Evolutionary conservation across 2,888 invertebrate genomes (phyloP).

Genomic region (Eupithecia abbreviata): DNA sequence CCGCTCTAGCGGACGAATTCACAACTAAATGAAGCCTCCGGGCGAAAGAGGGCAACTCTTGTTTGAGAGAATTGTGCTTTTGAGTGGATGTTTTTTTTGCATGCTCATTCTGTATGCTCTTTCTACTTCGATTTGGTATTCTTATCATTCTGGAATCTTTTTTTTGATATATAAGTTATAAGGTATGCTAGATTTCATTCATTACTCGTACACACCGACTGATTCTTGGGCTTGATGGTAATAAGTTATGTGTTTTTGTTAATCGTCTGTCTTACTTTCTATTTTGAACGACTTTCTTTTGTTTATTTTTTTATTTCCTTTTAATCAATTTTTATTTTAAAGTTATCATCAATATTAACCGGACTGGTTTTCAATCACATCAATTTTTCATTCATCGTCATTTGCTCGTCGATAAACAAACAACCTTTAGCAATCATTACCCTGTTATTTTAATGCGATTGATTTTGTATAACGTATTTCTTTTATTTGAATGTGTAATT

Average conservation of each 20-base stretch:
- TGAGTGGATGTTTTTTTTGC: neutral
- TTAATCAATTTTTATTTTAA: neutral
- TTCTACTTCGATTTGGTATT: neutral
- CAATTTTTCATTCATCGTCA: neutral
- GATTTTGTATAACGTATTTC: too few relatives aligned
- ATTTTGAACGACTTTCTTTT: neutral
- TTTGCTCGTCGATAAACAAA: too few relatives aligned
- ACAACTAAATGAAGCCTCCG: conserved; percentile 66
- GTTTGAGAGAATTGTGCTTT: conserved; percentile 21
- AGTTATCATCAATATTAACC: neutral
- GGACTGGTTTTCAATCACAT: neutral
- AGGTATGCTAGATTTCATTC: neutral
- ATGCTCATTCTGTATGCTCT: neutral
- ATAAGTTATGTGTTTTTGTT: neutral
- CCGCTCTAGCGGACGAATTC: conserved; percentile 74
- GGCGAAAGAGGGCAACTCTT: conserved; percentile 54
- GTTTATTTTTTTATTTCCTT: neutral
- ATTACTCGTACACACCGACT: neutral
- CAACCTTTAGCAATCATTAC: too few relatives aligned
- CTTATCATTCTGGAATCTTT: neutral
- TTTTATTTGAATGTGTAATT: too few relatives aligned
- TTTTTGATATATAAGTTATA: neutral
- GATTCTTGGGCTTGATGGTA: neutral
- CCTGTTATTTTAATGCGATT: too few relatives aligned
- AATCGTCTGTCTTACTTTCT: neutral